A percentile compares a stretch with the other conserved stretches of the same genome.
phyloP scores from a whole-genome alignment of 2,888 invertebrate genomes.

The Temnothorax unifasciatus region DNA sequence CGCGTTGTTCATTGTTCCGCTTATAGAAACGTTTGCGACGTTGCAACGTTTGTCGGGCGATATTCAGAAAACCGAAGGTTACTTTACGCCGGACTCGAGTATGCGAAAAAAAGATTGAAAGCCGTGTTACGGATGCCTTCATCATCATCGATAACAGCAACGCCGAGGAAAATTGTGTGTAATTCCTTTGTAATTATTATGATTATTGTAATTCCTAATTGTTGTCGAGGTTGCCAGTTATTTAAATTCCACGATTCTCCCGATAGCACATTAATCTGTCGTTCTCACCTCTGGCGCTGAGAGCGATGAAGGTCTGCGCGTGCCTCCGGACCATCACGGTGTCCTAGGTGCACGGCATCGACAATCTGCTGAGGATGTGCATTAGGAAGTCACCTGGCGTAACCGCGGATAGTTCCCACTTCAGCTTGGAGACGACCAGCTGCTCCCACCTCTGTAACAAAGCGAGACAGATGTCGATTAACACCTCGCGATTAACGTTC shows the following conservation, averaged over 20 bases:
- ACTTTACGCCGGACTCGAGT: too few species aligned
- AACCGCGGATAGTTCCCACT: conserved; percentile 97
- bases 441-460: conserved; percentile 96
- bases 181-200: background rate
- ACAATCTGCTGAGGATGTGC: conserved; percentile 92
- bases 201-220: too few species aligned
- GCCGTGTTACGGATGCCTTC: background rate
- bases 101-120: too few species aligned
- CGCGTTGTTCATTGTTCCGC: background rate
- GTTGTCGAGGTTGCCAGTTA: background rate
- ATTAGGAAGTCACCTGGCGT: conserved; percentile 97
- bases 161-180: background rate
- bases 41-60: background rate
- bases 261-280: background rate
- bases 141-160: background rate
- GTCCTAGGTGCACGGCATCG: conserved; percentile 89
- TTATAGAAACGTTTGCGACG: background rate
- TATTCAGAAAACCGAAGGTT: conserved; percentile 3
- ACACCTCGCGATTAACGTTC: background rate
- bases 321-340: conserved; percentile 93
- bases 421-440: conserved; percentile 94
- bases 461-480: conserved; percentile 26
- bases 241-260: background rate
- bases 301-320: conserved; percentile 95
- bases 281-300: conserved; percentile 95